Evolutionary conservation across 2,113 vertebrate genomes (phyloP), one percentile per base, ranked within the genome.

Genomic region (Pelusios castaneus): DNA sequence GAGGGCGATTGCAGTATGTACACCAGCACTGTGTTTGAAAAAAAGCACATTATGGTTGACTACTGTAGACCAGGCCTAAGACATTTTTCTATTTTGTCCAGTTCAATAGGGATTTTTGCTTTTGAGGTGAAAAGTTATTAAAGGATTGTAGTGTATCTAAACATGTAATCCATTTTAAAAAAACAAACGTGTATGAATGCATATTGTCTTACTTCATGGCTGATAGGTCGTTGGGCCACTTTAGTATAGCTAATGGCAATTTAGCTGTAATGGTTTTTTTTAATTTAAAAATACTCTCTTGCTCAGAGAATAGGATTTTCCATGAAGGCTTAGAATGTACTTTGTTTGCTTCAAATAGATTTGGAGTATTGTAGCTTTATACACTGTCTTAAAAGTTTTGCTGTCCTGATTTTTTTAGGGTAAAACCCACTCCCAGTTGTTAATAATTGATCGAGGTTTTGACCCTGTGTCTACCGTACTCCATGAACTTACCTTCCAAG

Each of bases 401-500:
- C 43, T 97, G 25, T 96, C 77, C 93, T 95, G 38, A 85, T 96
- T 96, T 86, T 88, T 95, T 84, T 97, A 99, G 99, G 98, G 95
- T 94, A 99, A 99, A 98, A 99, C 99, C 11, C 98, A 98, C 55
- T 99, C 99, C 80, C 99, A 99, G 96, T 98, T 99, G 96, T 97
- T 99, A 93, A 99, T 99, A 95, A 97, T 99, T 84, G 99, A 99
- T 91, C 98, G 99, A 97, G 98, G 98, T 47, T 99, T 99, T 98
- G 99, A 99, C 97, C 98, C 99, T 2, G 99, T 99, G 80, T 99
- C 99, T 63, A 99, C 99, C 91, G 98, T 99, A 79, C 98, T 99
- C 49, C 99, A 99, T 83, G 99, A 99, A 96, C 98, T 99, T 91
- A 99, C 99, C 89, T 99, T 99, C 97, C 99, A 99, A 97, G 99